These are phyloP conservation scores for Xenops minutus DNA, from an alignment of 2,797 vertebrate genomes.

Conservation along the genomic window DNA sequence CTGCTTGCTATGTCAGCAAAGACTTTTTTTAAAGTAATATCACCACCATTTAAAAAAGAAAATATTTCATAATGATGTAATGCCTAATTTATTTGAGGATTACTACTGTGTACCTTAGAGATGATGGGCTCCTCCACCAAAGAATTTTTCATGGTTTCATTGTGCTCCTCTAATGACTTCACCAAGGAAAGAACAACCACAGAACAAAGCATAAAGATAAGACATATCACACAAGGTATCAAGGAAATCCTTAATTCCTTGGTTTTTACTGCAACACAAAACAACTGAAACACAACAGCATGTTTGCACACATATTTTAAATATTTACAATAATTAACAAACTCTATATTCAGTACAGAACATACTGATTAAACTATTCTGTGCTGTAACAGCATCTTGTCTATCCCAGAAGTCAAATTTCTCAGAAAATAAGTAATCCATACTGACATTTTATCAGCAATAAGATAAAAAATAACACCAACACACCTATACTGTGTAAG, in stretches of 20 bases:
- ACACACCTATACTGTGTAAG: neutral
- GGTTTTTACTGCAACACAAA: neutral
- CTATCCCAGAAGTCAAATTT: neutral
- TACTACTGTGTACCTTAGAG: constrained; percentile 85
- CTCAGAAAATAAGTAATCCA: neutral
- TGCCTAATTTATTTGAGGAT: constrained; percentile 51
- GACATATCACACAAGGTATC: constrained; percentile 72
- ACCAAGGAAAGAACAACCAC: constrained; percentile 75
- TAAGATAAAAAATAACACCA: neutral
- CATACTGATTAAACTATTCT: neutral
- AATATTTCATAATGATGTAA: neutral
- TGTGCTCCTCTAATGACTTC: constrained; percentile 88
- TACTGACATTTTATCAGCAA: neutral
- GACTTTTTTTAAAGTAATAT: neutral
- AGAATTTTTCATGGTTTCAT: constrained; percentile 87
- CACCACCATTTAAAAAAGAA: neutral
- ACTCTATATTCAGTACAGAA: neutral
- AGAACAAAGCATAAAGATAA: constrained; percentile 75
- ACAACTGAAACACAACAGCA: neutral
- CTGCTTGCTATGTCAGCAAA: neutral
- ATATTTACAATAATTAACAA: neutral
- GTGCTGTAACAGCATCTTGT: neutral
- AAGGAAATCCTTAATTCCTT: constrained; percentile 54
- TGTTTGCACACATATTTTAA: neutral
- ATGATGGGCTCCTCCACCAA: constrained; percentile 81